Evolutionary conservation across 2,888 invertebrate genomes (phyloP), one percentile per base, ranked within the genome.

Genomic region (Arrhopalites spinosus): DNA sequence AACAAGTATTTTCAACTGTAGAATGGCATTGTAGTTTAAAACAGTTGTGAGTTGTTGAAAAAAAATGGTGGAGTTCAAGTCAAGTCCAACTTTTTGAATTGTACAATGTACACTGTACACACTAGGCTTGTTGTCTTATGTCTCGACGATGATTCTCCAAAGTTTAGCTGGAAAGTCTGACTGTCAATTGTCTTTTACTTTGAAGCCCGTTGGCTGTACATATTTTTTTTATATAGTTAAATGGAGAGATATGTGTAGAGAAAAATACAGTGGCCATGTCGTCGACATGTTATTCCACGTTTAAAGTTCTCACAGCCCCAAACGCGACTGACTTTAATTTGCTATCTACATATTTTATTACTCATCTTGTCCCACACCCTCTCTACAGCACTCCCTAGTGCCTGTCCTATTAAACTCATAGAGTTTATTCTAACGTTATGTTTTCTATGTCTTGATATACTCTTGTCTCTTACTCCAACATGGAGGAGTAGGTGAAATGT

Each of bases 291-390:
- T n/a, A 50, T 50, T 50, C 15, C 50, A 50, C 50, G n/a, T 50
- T 50, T 50, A 50, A 2, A 17, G 50, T 50, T 50, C 50, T 17
- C 50, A 50, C 17, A n/a, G n/a, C 50, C n/a, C n/a, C 50, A 15
- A 36, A 36, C 36, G 36, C 36, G 36, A 50, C 50, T n/a, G n/a
- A 50, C 50, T 50, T 43, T 36, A 67, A 67, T 67, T 45, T 45
- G 43, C 43, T 45, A 30, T 67, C 43, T 67, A 20, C 67, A 67
- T 67, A 67, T 67, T 67, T 67, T 67, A 67, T 67, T 36, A n/a
- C 67, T 43, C 36, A 23, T 29, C 67, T 36, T 67, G 67, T 67
- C 45, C n/a, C 15, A 15, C 3, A n/a, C 67, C 15, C 67, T 20
- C n/a, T 67, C 20, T 29, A 61, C 20, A 8, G n/a, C 61, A 13